Evolutionary conservation across 2,888 invertebrate genomes (phyloP).

Genomic region (Schizaphis graminum): DNA sequence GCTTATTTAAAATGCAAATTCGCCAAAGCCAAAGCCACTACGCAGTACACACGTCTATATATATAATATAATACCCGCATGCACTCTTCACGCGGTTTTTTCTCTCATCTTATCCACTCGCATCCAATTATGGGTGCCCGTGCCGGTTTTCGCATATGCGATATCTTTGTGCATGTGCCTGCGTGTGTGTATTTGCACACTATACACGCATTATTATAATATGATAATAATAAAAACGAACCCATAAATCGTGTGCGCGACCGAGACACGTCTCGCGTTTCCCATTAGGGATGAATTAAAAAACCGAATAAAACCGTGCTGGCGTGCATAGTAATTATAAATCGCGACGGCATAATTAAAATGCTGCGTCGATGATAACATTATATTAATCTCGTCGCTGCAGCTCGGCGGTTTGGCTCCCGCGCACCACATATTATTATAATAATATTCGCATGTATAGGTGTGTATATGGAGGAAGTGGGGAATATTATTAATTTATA

Average conservation of each 20-base stretch:
- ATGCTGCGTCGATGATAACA: background rate
- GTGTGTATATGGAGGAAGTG: background rate
- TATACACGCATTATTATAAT: conserved; percentile 21
- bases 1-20: conserved; percentile 65
- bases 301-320: background rate
- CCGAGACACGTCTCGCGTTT: conserved; percentile 46
- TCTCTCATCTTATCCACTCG: conserved; percentile 3
- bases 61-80: background rate
- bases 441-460: background rate
- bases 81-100: background rate
- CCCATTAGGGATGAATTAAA: conserved; percentile 63
- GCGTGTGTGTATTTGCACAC: background rate
- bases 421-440: conserved; percentile 5
- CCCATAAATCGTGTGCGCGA: conserved; percentile 59
- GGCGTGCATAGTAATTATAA: conserved; percentile 28
- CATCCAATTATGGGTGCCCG: conserved; percentile 60
- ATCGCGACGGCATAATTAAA: conserved; percentile 59
- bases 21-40: conserved; percentile 31
- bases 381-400: background rate
- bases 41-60: background rate
- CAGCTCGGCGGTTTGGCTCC: background rate
- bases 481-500: conserved; percentile 1
- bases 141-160: conserved; percentile 40
- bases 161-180: background rate
- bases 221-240: conserved; percentile 56